phyloP scores from a whole-genome alignment of 2,888 invertebrate genomes.

The Autographa pulchrina region DNA sequence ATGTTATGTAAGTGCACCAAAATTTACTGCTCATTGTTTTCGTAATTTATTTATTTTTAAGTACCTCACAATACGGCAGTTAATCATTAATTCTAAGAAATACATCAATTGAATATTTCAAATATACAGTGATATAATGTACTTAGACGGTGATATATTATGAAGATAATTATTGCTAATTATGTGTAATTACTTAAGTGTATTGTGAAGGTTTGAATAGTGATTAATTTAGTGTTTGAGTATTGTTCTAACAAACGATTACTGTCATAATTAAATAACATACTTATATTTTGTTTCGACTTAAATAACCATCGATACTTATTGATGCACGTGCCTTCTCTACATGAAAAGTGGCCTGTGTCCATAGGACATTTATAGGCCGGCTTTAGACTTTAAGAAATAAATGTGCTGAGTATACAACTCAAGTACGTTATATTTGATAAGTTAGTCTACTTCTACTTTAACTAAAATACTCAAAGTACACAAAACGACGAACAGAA shows the following conservation, averaged over 20 bases:
- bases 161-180: constrained; percentile 28
- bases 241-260: not conserved
- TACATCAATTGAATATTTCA: not conserved
- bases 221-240: not conserved
- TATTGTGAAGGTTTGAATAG: not conserved
- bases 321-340: too few species aligned
- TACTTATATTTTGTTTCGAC: not conserved
- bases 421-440: not conserved
- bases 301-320: too few species aligned
- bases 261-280: not conserved
- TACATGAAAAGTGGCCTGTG: too few species aligned
- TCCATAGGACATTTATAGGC: too few species aligned
- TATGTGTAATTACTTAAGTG: constrained; percentile 20
- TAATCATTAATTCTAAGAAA: not conserved
- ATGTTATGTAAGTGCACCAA: not conserved
- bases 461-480: constrained; percentile 20
- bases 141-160: constrained; percentile 20
- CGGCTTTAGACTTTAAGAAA: not conserved
- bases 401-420: not conserved
- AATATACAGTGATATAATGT: not conserved
- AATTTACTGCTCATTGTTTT: not conserved
- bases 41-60: not conserved
- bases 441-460: not conserved
- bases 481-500: constrained; percentile 36
- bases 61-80: not conserved